Conservation (phyloP, 2,113 vertebrate species). For the Ceratotherium simum region DNA sequence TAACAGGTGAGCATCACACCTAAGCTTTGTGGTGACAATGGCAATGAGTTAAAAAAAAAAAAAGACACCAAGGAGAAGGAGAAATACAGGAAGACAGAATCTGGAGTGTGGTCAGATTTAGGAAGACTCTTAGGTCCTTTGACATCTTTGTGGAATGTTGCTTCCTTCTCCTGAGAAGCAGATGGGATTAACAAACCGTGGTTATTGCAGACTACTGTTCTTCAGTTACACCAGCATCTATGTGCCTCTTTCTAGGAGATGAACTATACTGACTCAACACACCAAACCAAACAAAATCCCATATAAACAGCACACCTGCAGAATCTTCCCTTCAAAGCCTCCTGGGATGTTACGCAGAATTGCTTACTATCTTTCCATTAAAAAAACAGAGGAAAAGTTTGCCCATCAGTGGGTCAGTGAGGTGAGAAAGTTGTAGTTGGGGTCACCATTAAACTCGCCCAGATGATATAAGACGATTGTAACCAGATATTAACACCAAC, state of each 20-base stretch:
- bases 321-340: background rate
- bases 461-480: background rate
- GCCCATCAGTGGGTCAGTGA: background rate
- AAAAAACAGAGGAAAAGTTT: background rate
- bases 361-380: background rate
- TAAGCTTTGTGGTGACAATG: background rate
- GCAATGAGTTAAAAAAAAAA: background rate
- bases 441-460: background rate
- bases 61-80: background rate
- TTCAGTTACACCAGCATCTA: background rate
- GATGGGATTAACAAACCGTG: background rate
- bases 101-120: background rate
- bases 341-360: background rate
- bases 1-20: background rate
- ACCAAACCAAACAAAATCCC: background rate
- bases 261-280: background rate
- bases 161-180: slow-evolving; percentile 10
- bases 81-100: background rate
- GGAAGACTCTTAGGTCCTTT: background rate
- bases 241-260: background rate
- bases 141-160: background rate
- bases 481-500: background rate
- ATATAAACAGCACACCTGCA: background rate
- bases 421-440: background rate
- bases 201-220: background rate